A percentile compares a stretch with the other conserved stretches of the same genome.
Conservation (phyloP, 2,888 invertebrate species). For the Dynastes tityus region DNA sequence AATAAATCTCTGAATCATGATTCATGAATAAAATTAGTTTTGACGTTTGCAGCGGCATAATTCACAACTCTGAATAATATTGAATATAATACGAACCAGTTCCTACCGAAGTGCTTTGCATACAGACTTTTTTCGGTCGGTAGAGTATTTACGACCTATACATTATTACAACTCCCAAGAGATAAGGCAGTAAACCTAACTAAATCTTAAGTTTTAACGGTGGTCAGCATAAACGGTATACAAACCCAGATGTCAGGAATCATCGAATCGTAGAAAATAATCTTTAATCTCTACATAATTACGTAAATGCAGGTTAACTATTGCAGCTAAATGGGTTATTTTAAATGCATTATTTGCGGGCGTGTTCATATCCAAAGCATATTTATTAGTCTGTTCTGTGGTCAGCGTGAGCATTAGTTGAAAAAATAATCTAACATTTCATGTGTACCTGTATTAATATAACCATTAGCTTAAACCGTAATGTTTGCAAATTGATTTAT, state of each 20-base stretch:
- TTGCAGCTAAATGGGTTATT: slow-evolving; percentile 1
- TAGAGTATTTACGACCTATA: background rate
- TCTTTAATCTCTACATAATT: background rate
- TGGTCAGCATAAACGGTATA: background rate
- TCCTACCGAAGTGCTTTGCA: background rate
- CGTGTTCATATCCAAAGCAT: slow-evolving; percentile 7
- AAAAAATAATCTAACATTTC: slow-evolving; percentile 7
- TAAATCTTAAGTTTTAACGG: background rate
- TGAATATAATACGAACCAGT: slow-evolving; percentile 10
- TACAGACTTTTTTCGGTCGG: background rate
- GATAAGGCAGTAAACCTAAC: background rate
- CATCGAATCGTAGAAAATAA: background rate
- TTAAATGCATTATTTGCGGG: slow-evolving; percentile 5
- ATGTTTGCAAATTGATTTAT: slow-evolving; percentile 12
- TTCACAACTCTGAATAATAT: slow-evolving; percentile 21
- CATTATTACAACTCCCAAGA: background rate
- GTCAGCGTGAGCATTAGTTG: background rate
- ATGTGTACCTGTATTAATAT: background rate
- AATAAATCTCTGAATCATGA: slow-evolving; percentile 2
- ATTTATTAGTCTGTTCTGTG: slow-evolving; percentile 11
- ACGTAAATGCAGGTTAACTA: background rate
- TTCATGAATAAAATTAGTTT: slow-evolving; percentile 13
- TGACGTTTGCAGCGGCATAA: slow-evolving; percentile 14
- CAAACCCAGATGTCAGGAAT: background rate
- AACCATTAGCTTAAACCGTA: background rate